Base-by-base conservation (phyloP, 2,888 invertebrate genomes). In the Siphlonurus alternatus region DNA sequence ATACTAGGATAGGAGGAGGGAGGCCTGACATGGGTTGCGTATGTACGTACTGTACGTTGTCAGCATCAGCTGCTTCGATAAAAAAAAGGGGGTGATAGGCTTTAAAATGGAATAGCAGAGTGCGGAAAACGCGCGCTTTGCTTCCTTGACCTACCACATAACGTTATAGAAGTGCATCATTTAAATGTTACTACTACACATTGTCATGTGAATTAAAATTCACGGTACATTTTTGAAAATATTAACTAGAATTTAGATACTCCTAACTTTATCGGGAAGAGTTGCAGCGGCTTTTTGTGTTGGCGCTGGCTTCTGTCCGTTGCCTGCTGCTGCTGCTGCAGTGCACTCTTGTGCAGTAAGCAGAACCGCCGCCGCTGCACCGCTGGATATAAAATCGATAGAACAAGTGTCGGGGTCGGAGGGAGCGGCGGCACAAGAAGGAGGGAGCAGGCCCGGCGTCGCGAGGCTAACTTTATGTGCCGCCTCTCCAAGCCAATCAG, bases 331-430 rank as follows among this genome's bases (percentile, higher is more conserved):
- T n/a, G 38, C 7, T 38, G 38, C 38, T 15, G 38, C 38, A 38
- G 15, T 38, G 38, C 38, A 38, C 38, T 38, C 38, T 5, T 38
- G 38, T 38, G 38, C 38, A 38, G 38, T 38, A 38, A 38, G 15
- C 7, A 38, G 38, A 38, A 38, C 38, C 38, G 38, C 38, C 38
- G 15, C 38, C 38, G 38, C 38, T 38, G 38, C 38, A 38, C 38
- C 15, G 38, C 38, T 38, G 7, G n/a, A 10, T 38, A 38, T 38
- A 38, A 38, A 38, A 38, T 38, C 38, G 38, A 38, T 65, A 65
- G 62, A 65, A 66, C 65, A 64, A 62, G 66, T 59, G 66, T 64
- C 65, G 64, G 56, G 64, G 63, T 61, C 61, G 56, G 22, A 61
- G 53, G 63, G 25, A 66, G 54, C 60, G 60, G 59, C 60, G 38